phyloP scores from a whole-genome alignment of 2,797 vertebrate species.

The Bradypodion pumilum region DNA sequence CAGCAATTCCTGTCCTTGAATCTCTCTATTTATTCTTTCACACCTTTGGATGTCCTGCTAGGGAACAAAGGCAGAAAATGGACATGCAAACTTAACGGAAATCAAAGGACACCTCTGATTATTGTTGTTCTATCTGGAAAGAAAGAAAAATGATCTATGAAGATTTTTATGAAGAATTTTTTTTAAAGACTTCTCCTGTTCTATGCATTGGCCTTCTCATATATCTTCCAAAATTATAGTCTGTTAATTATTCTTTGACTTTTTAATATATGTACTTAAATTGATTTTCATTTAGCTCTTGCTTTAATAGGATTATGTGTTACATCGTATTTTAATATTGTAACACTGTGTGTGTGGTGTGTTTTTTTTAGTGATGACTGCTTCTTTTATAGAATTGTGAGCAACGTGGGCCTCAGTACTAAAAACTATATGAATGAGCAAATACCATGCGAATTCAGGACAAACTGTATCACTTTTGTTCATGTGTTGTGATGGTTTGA shows the following conservation, averaged over 20 bases:
- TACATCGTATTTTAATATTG: too few relatives aligned
- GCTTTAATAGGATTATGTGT: too few relatives aligned
- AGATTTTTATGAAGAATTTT: background rate
- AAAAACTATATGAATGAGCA: too few relatives aligned
- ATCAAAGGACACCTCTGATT: background rate
- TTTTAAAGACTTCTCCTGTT: background rate
- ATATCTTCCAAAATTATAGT: background rate
- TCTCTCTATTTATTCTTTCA: background rate
- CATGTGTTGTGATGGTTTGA: too few relatives aligned
- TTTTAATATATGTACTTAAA: background rate
- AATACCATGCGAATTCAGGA: too few relatives aligned
- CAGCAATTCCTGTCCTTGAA: conserved; percentile 29
- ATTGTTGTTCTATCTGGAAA: background rate
- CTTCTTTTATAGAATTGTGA: too few relatives aligned
- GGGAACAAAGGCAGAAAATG: background rate
- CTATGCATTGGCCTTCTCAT: background rate
- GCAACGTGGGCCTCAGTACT: too few relatives aligned
- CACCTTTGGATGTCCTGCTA: conserved; percentile 10
- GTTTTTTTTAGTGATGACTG: too few relatives aligned
- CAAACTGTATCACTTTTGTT: background rate
- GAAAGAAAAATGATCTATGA: background rate
- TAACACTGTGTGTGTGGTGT: too few relatives aligned
- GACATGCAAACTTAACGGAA: background rate
- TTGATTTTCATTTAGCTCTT: too few relatives aligned
- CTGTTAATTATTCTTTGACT: background rate